Conservation (phyloP, 2,797 vertebrate genomes). For the Synaphobranchus kaupii region DNA sequence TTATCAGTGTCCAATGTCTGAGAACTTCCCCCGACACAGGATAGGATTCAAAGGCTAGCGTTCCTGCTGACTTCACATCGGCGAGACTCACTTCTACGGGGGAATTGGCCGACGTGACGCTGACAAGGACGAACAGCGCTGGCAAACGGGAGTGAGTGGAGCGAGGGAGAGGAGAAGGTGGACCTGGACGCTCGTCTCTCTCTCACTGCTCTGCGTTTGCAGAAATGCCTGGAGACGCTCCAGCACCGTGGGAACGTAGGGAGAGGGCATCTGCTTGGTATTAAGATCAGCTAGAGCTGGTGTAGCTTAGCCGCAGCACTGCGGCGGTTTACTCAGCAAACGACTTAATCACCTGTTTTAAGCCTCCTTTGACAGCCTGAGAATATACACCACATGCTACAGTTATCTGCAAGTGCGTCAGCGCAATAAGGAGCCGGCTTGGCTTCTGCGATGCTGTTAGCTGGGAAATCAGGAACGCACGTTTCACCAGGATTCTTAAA, state of each 20-base stretch:
- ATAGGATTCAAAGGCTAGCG: not conserved
- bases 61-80: conserved; percentile 45
- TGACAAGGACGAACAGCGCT: conserved; percentile 41
- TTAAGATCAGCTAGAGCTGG: not conserved
- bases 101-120: conserved; percentile 20
- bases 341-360: conserved; percentile 3
- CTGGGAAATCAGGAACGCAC: not conserved
- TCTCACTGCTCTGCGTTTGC: not conserved
- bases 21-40: not conserved
- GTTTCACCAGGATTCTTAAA: not conserved
- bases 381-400: not conserved
- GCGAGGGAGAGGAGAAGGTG: not conserved
- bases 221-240: not conserved
- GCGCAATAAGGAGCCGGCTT: not conserved
- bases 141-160: not conserved
- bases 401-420: not conserved
- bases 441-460: not conserved
- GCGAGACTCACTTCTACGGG: conserved; percentile 30
- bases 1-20: not conserved
- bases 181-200: not conserved
- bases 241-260: not conserved
- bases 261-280: not conserved
- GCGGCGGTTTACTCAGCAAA: conserved; percentile 3
- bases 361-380: not conserved
- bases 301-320: not conserved